Evolutionary conservation across 2,797 vertebrate genomes (phyloP).

Genomic region (Periparus ater): DNA sequence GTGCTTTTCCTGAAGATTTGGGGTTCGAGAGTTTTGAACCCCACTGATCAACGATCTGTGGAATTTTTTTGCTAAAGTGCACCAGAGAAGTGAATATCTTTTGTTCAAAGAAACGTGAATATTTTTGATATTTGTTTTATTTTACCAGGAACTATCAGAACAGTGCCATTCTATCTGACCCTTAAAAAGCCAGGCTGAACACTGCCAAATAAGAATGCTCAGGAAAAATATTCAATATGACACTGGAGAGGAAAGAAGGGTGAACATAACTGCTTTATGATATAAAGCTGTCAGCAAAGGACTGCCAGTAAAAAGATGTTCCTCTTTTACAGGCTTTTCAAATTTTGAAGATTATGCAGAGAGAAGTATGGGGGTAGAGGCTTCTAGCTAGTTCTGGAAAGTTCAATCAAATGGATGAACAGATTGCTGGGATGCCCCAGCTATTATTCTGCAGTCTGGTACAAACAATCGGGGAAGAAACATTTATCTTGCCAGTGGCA

Average conservation of each 20-base stretch:
- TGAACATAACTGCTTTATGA: background rate
- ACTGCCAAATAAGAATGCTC: background rate
- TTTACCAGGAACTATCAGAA: background rate
- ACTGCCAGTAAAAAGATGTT: background rate
- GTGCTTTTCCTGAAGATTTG: conserved; percentile 38
- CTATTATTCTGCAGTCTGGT: conserved; percentile 27
- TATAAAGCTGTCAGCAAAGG: background rate
- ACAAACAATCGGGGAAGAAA: conserved; percentile 16
- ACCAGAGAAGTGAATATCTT: background rate
- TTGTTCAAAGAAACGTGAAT: background rate
- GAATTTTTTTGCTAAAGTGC: background rate
- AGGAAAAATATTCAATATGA: background rate
- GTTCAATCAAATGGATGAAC: conserved; percentile 48
- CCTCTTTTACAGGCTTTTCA: background rate
- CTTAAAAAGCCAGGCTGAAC: background rate
- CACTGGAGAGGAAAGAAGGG: background rate
- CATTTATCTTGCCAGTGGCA: conserved; percentile 33
- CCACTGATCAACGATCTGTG: background rate
- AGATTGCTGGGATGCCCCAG: background rate
- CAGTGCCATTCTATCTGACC: background rate
- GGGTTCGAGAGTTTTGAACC: conserved; percentile 31
- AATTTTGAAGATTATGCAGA: background rate
- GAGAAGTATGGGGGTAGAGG: background rate
- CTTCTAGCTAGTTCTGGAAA: conserved; percentile 30
- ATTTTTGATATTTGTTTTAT: background rate